Evolutionary conservation across 1,140 invertebrate species (phyloP), one percentile per base, ranked within the genome.

Genomic region (Diplogasteroides magnus): DNA sequence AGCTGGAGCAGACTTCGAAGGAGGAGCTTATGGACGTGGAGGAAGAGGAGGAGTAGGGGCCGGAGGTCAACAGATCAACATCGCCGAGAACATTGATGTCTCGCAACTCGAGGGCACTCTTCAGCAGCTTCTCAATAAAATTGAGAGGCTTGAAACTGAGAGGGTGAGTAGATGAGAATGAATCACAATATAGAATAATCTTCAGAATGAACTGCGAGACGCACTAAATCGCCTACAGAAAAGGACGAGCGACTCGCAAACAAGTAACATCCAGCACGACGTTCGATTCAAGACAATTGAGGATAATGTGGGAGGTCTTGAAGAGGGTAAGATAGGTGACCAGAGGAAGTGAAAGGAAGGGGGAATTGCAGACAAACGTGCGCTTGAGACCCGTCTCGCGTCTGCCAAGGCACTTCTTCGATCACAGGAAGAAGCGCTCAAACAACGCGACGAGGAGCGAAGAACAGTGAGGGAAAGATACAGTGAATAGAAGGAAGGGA

Each of bases 351-450:
- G 28, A 26, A 6, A 60, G 6, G 13, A 60, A 26, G 23, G 13
- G 48, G 2, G 31, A 6, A 31, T 31, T 76, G 58, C 48, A 79
- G 78, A 82, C n/a, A 81, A 78, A 60, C 76, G 80, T 32, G 80
- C 81, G 13, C 65, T 82, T 15, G 80, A 82, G 56, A 65, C 71
- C 60, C 73, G 74, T 48, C 68, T 82, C 27, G 64, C 68, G 19
- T 75, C 74, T 31, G 80, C 80, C n/a, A 82, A 83, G 62, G 74
- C 77, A 62, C 64, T 82, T 25, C 75, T 82, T 31, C 77, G 79
- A n/a, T 78, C 81, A n/a, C 80, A 82, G 66, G 80, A 82, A 71
- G 80, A 82, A 62, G 75, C 79, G 25, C 64, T 82, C 19, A 78
- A 80, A 62, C 74, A 77, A 58, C 78, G 77, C 25, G 57, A 57